Evolutionary conservation across 2,888 invertebrate species (phyloP).

Genomic region (Cerastis leucographa): DNA sequence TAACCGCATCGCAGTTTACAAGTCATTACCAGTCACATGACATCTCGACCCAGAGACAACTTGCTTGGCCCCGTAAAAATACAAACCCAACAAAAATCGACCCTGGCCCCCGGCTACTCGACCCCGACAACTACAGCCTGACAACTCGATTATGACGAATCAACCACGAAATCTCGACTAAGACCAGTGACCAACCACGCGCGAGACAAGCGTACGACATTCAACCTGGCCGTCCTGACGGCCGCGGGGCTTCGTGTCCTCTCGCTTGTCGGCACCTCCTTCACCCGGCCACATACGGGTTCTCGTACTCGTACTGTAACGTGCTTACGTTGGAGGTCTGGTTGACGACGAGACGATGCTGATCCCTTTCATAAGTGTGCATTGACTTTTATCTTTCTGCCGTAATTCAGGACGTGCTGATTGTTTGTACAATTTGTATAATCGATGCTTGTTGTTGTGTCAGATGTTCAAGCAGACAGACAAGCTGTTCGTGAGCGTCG

Average conservation of each 20-base stretch:
- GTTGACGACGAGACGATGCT: background rate
- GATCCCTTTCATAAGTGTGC: background rate
- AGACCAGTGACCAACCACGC: background rate
- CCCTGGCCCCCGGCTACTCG: background rate
- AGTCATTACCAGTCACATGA: background rate
- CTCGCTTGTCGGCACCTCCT: background rate
- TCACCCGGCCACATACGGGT: background rate
- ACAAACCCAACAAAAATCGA: background rate
- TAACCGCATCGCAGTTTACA: background rate
- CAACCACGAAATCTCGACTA: background rate
- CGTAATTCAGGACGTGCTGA: background rate
- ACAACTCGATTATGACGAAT: background rate
- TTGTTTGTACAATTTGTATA: background rate
- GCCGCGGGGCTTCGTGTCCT: background rate
- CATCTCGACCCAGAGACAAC: background rate
- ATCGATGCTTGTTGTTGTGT: background rate
- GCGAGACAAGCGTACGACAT: background rate
- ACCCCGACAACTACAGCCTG: background rate
- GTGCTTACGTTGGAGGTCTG: background rate
- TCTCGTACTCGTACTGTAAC: background rate
- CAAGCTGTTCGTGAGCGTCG: constrained; percentile 93
- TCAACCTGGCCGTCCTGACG: background rate
- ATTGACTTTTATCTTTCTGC: background rate
- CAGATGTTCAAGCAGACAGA: constrained; percentile 94
- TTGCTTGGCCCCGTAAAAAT: background rate